Conservation (phyloP, 2,888 invertebrate species). For the Mimumesa dahlbomi region DNA sequence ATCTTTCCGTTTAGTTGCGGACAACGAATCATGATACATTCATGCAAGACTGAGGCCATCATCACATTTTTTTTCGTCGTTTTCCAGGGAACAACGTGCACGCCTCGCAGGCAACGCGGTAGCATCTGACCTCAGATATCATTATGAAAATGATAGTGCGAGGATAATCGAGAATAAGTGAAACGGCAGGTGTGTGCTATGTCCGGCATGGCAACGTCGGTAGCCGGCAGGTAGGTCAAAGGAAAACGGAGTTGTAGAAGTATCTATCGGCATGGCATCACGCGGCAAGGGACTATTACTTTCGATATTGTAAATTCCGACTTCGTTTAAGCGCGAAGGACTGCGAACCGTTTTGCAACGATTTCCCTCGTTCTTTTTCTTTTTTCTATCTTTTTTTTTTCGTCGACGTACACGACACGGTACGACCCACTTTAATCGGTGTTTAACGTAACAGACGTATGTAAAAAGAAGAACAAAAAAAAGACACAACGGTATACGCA, state of each 20-base stretch:
- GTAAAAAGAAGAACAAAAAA: slow-evolving; percentile 5
- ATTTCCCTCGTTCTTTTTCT: not conserved
- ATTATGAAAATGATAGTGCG: slow-evolving; percentile 43
- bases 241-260: not conserved
- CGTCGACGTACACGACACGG: not conserved
- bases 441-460: too few species aligned
- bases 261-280: not conserved
- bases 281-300: slow-evolving; percentile 1
- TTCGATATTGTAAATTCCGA: slow-evolving; percentile 7
- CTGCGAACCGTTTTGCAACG: slow-evolving; percentile 1
- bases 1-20: not conserved
- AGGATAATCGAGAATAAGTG: slow-evolving; percentile 49
- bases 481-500: not conserved
- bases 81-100: not conserved
- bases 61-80: too few species aligned
- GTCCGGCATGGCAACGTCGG: slow-evolving; percentile 9
- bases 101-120: not conserved
- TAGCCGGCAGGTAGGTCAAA: slow-evolving; percentile 15
- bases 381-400: slow-evolving; percentile 3
- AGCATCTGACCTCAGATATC: slow-evolving; percentile 16
- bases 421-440: slow-evolving; percentile 3
- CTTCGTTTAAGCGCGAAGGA: slow-evolving; percentile 7
- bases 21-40: not conserved
- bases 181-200: slow-evolving; percentile 52
- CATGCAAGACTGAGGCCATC: not conserved